Evolutionary conservation across 2,888 invertebrate genomes (phyloP).

Genomic region (Malacosoma neustria): DNA sequence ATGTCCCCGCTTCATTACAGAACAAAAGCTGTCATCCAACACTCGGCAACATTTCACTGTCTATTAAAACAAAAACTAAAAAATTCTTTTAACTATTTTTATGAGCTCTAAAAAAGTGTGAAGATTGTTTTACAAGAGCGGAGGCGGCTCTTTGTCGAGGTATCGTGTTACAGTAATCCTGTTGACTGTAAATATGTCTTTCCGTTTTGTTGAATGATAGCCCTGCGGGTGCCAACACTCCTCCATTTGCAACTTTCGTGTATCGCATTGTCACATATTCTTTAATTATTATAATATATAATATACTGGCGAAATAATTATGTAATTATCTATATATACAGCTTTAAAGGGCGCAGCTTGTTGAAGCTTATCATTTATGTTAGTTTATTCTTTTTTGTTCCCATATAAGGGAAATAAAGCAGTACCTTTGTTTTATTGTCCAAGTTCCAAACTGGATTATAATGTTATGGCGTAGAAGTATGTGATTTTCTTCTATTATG

Average conservation of each 20-base stretch:
- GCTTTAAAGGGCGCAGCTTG: no score
- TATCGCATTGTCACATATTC: no score
- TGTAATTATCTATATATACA: no score
- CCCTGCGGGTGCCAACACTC: constrained; percentile 51
- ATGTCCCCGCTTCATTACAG: constrained; percentile 67
- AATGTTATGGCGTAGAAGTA: no score
- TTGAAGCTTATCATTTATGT: no score
- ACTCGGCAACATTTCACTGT: constrained; percentile 73
- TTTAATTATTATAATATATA: no score
- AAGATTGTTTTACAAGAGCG: constrained; percentile 69
- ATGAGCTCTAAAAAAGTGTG: constrained; percentile 69
- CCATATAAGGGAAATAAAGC: no score
- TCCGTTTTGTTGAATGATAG: constrained; percentile 57
- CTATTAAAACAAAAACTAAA: constrained; percentile 62
- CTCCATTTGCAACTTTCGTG: constrained; percentile 7
- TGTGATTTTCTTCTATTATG: no score
- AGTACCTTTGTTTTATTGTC: no score
- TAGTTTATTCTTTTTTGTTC: no score
- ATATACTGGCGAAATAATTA: no score
- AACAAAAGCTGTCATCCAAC: constrained; percentile 72
- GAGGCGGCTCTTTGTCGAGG: constrained; percentile 68
- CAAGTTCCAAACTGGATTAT: no score
- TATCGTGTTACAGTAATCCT: constrained; percentile 50
- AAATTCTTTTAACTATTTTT: constrained; percentile 73
- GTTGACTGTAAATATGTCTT: constrained; percentile 71